Base-by-base conservation (phyloP, 2,888 invertebrate species). In the Drosophila sordidapex region DNA sequence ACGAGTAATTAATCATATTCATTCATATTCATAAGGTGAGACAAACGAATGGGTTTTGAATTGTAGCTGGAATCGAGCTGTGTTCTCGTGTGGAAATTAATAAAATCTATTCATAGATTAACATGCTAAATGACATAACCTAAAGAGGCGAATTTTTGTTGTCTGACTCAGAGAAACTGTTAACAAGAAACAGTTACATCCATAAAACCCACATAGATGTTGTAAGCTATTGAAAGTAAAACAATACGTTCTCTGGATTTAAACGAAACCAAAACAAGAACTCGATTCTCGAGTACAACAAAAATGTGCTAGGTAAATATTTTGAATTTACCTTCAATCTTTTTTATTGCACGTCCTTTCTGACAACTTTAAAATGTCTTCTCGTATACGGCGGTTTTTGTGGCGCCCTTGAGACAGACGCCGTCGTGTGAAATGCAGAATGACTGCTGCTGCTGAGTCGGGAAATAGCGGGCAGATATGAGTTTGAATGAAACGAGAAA, bases 401-500 rank as follows among this genome's bases (percentile, higher is more conserved):
- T 62, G 63, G 63, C 79, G 77, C 80, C 77, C 77, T 78, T 78
- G 80, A 79, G 77, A 79, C 77, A 75, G 79, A 48, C 77, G 58
- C 56, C 69, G 74, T 43, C 64, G 70, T 79, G 70, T 70, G 74
- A 79, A 77, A 56, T 70, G 60, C 70, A 66, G 75, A 61, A 58
- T 57, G 52, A 57, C 57, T 46, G 43, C 38, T 46, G 48, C 25
- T 56, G 49, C 21, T 6, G 33, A 21, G 13, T 4, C 29, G 46
- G 15, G 15, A 36, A 5, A 18, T 4, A 11, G 33, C 10, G 46
- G 15, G 25, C n/a, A 27, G 33, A 46, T 25, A 15, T 15, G 46
- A 15, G 25, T 25, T 25, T 46, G 15, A 49, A 36, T 15, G 46
- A 51, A 73, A 40, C 62, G 27, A 25, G 7, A 11, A 7, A 21